Conservation (phyloP, 23 tunicate species). For the Trididemnum clinides region DNA sequence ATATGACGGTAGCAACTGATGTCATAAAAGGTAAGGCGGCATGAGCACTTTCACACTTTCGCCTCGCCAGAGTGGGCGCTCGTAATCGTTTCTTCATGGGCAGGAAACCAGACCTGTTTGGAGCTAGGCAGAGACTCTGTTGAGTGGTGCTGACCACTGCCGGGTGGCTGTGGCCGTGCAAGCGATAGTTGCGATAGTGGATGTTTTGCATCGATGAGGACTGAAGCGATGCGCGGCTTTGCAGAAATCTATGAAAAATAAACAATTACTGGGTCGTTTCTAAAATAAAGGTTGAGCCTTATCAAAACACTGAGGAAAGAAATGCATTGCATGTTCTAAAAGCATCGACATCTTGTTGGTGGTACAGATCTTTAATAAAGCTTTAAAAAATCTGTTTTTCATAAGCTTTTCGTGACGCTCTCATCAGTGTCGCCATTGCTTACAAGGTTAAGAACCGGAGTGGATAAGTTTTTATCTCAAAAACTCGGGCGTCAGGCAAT, state of each 20-base stretch:
- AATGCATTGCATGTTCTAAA: too few species aligned
- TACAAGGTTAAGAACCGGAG: too few species aligned
- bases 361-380: too few species aligned
- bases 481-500: too few species aligned
- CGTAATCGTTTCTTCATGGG: background rate
- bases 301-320: too few species aligned
- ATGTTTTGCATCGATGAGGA: constrained; percentile 36
- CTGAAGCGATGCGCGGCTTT: constrained; percentile 29
- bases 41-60: background rate
- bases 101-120: background rate
- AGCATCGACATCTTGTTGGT: too few species aligned
- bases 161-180: constrained; percentile 52
- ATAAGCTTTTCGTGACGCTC: too few species aligned
- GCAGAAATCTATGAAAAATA: constrained; percentile 17
- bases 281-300: too few species aligned
- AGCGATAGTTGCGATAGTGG: constrained; percentile 53
- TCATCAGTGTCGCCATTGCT: too few species aligned
- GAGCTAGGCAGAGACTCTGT: constrained; percentile 53
- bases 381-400: too few species aligned
- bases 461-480: too few species aligned
- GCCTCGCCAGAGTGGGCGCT: background rate
- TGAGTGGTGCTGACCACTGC: constrained; percentile 65
- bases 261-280: too few species aligned
- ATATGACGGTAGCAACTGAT: constrained; percentile 29
- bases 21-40: background rate